Conservation (phyloP, 2,888 invertebrate species). For the Agrochola macilenta region DNA sequence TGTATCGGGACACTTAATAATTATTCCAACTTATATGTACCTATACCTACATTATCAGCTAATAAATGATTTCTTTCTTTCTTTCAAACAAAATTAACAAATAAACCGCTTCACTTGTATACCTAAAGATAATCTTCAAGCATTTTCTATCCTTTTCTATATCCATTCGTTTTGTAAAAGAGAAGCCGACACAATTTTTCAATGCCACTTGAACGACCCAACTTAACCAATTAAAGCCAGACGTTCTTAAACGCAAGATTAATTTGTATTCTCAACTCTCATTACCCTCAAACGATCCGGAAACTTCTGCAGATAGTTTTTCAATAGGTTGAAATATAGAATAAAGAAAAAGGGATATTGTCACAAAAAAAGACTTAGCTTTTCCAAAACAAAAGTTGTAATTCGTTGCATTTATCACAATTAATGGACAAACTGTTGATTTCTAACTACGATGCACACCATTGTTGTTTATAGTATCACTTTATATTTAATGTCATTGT, state of each 20-base stretch:
- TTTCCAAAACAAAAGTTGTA: too few species aligned
- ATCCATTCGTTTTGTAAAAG: slow-evolving; percentile 16
- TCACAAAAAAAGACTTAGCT: neutral
- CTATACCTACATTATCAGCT: too few species aligned
- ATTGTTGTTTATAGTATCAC: neutral
- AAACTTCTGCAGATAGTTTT: slow-evolving; percentile 54
- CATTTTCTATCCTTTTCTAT: neutral
- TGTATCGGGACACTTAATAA: too few species aligned
- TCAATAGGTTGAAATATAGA: slow-evolving; percentile 19
- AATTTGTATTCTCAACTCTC: slow-evolving; percentile 63
- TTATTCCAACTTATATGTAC: too few species aligned
- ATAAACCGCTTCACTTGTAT: neutral
- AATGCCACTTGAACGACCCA: slow-evolving; percentile 50
- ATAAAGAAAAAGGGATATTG: neutral
- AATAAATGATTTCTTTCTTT: too few species aligned
- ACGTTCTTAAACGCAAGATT: slow-evolving; percentile 60
- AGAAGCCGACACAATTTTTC: slow-evolving; percentile 54
- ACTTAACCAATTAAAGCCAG: slow-evolving; percentile 62
- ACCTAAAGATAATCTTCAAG: neutral
- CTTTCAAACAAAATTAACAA: too few species aligned
- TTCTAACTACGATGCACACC: neutral
- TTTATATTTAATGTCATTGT: neutral
- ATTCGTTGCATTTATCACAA: neutral
- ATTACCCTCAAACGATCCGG: slow-evolving; percentile 54
- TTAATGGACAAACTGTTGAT: neutral